Base-by-base conservation (phyloP, 2,888 invertebrate genomes). In the Acronicta alni region DNA sequence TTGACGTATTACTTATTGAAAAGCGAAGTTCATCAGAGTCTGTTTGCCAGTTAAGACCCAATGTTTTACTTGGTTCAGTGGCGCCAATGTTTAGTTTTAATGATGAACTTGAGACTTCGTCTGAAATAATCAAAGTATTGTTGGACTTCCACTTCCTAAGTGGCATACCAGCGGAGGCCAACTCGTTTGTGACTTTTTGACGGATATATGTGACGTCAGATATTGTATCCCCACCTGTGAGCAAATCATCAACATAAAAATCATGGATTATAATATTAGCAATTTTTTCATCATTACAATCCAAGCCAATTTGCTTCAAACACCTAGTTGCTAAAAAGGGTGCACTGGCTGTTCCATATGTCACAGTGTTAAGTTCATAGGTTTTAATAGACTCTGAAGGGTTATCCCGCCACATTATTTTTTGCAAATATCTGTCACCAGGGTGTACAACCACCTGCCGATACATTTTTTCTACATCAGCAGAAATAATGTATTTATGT, bases 161-260 rank as follows among this genome's bases (percentile, higher is more conserved):
- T 26, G 26, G 26, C 26, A 26, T 26, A 10, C 26, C 26, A 26
- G 26, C 26, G 10, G 26, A 26, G 10, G 9, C 26, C 10, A 26
- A n/a, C 17, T 43, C 56, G 8, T 18, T 17, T 3, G 51, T 49
- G 8, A 56, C 44, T 14, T 44, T 37, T 8, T 32, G 30, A 9
- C 44, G 35, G 16, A 58, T 46, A 5, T 37, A 9, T 9, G 37
- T 8, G 6, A 43, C 39, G 17, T 39, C 17, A 5, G 20, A 6
- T 8, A 45, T 43, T 5, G 32, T 44, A 18, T 61, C 52, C 17
- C 47, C 46, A 3, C 52, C 61, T 3, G 56, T 30, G 8, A 75
- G 41, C 17, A 77, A 35, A 39, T 79, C 77, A 30, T 80, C 77
- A 0, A 79, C 72, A 54, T 80, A 79, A 47, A 76, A 77, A 35